Evolutionary conservation across 2,888 invertebrate species (phyloP).

Genomic region (Trissoscelio sp.): DNA sequence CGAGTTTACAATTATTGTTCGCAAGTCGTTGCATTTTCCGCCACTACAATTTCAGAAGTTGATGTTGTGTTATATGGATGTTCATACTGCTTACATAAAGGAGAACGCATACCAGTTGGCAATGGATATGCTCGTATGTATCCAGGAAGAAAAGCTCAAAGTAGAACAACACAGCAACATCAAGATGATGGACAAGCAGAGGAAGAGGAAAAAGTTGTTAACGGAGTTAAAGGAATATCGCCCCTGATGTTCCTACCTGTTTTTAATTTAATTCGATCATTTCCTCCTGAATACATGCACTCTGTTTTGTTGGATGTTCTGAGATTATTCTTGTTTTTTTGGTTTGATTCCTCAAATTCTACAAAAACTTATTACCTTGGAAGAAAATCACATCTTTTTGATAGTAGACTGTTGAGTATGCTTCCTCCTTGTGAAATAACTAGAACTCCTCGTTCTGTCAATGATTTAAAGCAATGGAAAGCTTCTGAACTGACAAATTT

Average conservation of each 20-base stretch:
- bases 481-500: conserved; percentile 60
- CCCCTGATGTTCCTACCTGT: conserved; percentile 26
- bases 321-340: conserved; percentile 44
- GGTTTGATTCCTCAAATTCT: conserved; percentile 18
- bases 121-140: conserved; percentile 19
- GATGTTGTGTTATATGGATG: too few species aligned
- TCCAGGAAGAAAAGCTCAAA: background rate
- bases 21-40: too few species aligned
- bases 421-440: conserved; percentile 51
- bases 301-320: conserved; percentile 54
- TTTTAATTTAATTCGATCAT: conserved; percentile 55
- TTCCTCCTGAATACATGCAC: conserved; percentile 65
- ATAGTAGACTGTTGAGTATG: conserved; percentile 32
- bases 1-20: too few species aligned
- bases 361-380: background rate
- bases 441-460: conserved; percentile 32
- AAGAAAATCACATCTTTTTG: background rate
- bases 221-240: conserved; percentile 57
- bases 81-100: background rate
- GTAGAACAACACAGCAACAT: conserved; percentile 15
- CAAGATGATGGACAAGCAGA: conserved; percentile 11
- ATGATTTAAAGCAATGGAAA: conserved; percentile 42
- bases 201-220: conserved; percentile 7
- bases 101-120: background rate
- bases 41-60: too few species aligned